Evolutionary conservation across 2,797 vertebrate species (phyloP).

Genomic region (Erethizon dorsatum): DNA sequence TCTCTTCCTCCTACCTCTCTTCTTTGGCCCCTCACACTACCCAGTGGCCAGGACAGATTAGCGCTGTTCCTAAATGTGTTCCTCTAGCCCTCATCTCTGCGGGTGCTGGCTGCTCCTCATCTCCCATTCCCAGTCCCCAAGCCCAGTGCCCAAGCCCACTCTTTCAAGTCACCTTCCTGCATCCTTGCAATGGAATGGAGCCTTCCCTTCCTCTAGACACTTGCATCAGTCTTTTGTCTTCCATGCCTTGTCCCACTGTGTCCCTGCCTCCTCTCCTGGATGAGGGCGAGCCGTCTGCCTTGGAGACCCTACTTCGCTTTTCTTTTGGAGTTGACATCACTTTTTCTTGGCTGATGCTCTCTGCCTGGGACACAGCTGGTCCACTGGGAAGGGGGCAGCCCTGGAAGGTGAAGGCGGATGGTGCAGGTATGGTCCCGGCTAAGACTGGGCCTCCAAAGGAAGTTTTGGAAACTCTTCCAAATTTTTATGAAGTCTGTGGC

Average conservation of each 20-base stretch:
- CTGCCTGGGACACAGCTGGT: neutral
- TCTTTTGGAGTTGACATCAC: neutral
- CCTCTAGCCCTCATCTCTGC: neutral
- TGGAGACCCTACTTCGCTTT: rapidly evolving
- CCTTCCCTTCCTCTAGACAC: neutral
- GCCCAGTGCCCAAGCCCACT: rapidly evolving
- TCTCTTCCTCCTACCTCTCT: neutral
- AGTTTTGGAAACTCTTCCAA: neutral
- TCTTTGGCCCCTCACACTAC: rapidly evolving
- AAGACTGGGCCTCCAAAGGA: neutral
- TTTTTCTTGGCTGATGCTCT: neutral
- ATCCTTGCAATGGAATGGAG: rapidly evolving
- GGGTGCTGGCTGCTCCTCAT: neutral
- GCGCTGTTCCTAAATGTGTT: rapidly evolving
- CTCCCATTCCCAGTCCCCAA: too few relatives aligned
- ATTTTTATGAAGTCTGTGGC: neutral
- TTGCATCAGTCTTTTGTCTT: too few relatives aligned
- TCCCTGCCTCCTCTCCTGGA: neutral
- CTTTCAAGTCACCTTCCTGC: too few relatives aligned
- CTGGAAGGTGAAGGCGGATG: rapidly evolving
- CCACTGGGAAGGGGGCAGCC: neutral
- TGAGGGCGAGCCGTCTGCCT: neutral
- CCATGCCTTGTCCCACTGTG: rapidly evolving
- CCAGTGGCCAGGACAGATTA: neutral
- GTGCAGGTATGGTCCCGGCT: neutral